Evolutionary conservation across 2,888 invertebrate genomes (phyloP).

Genomic region (Cephus nigrinus): DNA sequence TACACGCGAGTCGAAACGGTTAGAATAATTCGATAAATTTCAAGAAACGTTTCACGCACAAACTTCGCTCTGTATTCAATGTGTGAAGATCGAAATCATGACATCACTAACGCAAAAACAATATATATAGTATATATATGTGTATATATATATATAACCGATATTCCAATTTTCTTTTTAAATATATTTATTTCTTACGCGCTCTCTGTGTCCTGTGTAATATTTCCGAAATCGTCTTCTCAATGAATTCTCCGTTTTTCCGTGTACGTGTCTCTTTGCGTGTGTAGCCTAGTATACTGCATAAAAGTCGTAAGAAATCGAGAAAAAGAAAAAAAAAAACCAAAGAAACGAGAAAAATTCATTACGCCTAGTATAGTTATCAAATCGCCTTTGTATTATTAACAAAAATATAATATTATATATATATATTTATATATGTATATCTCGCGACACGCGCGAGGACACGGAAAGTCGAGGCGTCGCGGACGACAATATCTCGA

Average conservation of each 20-base stretch:
- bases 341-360: constrained; percentile 38
- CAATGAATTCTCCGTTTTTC: constrained; percentile 9
- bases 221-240: not conserved
- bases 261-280: constrained; percentile 10
- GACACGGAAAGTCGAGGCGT: constrained; percentile 12
- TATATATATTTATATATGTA: constrained; percentile 29
- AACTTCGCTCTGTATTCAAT: constrained; percentile 26
- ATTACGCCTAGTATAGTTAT: constrained; percentile 45
- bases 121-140: not conserved
- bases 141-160: not conserved
- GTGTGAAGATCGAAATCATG: not conserved
- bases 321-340: constrained; percentile 25
- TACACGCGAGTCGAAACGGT: constrained; percentile 48
- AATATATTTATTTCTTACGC: too few species aligned
- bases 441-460: constrained; percentile 5
- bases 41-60: constrained; percentile 42
- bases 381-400: constrained; percentile 55
- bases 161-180: not conserved
- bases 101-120: not conserved
- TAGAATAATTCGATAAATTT: constrained; percentile 38
- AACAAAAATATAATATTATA: constrained; percentile 54
- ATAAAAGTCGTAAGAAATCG: constrained; percentile 23
- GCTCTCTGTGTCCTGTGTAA: too few species aligned
- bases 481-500: not conserved
- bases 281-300: constrained; percentile 21